These are phyloP conservation scores for Pandemis cinnamomeana DNA, from an alignment of 2,888 invertebrate species.

Conservation along the genomic window DNA sequence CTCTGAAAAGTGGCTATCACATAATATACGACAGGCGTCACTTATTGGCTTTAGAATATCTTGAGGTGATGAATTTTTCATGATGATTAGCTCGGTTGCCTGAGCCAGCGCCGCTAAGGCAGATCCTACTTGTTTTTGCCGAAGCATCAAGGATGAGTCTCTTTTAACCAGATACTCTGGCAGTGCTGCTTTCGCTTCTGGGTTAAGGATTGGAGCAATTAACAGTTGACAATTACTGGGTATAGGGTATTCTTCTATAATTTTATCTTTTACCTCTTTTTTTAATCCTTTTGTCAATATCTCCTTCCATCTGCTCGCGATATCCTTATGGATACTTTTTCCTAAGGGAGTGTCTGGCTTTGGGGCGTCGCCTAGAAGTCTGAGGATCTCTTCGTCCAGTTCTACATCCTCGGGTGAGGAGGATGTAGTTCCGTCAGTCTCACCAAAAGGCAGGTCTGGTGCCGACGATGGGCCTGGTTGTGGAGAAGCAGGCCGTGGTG, in stretches of 20 bases:
- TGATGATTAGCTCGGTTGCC: neutral
- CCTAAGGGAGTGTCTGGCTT: neutral
- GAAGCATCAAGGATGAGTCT: neutral
- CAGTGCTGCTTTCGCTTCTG: neutral
- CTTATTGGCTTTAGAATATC: slow-evolving; percentile 3
- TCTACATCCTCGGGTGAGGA: neutral
- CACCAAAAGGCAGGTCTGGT: neutral
- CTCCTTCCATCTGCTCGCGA: neutral
- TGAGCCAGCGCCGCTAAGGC: slow-evolving; percentile 1
- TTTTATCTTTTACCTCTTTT: neutral
- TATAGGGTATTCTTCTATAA: neutral
- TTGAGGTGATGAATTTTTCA: neutral
- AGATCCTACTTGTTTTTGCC: neutral
- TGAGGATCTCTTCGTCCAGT: neutral
- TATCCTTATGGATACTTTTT: neutral
- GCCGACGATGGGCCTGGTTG: neutral
- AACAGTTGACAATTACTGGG: neutral
- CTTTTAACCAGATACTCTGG: neutral
- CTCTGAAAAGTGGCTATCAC: neutral
- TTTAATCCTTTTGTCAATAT: neutral
- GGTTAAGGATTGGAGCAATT: neutral
- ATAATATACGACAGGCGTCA: slow-evolving; percentile 3
- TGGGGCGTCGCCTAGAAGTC: neutral
- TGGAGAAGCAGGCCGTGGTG: neutral
- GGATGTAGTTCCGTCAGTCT: neutral